Evolutionary conservation across 2,888 invertebrate genomes (phyloP).

Genomic region (Microchrysa polita): DNA sequence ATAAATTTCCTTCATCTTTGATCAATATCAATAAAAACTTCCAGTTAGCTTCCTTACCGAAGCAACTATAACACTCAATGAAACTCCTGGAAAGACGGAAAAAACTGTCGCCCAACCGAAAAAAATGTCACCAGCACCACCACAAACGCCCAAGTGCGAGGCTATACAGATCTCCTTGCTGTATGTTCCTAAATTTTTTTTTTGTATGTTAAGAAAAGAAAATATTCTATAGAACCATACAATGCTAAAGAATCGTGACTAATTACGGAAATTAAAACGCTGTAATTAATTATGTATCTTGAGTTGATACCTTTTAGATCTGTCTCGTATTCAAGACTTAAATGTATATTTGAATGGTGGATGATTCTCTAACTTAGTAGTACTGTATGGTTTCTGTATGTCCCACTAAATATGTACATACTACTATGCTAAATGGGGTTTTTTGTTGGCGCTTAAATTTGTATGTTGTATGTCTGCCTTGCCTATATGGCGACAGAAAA

Average conservation of each 20-base stretch:
- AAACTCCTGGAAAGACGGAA: too few species aligned
- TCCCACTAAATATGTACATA: not conserved
- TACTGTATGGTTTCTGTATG: constrained; percentile 9
- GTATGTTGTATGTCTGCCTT: not conserved
- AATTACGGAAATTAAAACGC: constrained; percentile 65
- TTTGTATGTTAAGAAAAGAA: not conserved
- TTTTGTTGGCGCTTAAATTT: constrained; percentile 27
- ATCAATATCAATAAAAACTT: too few species aligned
- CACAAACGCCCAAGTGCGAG: too few species aligned
- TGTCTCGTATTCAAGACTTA: constrained; percentile 36
- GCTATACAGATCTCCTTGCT: too few species aligned
- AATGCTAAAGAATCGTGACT: constrained; percentile 61
- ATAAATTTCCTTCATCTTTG: too few species aligned
- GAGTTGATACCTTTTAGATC: constrained; percentile 50
- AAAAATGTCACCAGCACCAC: too few species aligned
- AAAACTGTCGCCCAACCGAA: too few species aligned
- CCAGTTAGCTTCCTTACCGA: too few species aligned
- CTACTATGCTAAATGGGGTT: too few species aligned
- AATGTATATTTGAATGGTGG: not conserved
- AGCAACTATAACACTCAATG: too few species aligned
- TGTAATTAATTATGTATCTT: constrained; percentile 66
- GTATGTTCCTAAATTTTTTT: not conserved
- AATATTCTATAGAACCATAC: constrained; percentile 25
- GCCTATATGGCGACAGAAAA: not conserved
- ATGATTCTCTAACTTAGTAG: not conserved